Base-by-base conservation (phyloP, 1,140 invertebrate species). In the Diorhabda elongata region DNA sequence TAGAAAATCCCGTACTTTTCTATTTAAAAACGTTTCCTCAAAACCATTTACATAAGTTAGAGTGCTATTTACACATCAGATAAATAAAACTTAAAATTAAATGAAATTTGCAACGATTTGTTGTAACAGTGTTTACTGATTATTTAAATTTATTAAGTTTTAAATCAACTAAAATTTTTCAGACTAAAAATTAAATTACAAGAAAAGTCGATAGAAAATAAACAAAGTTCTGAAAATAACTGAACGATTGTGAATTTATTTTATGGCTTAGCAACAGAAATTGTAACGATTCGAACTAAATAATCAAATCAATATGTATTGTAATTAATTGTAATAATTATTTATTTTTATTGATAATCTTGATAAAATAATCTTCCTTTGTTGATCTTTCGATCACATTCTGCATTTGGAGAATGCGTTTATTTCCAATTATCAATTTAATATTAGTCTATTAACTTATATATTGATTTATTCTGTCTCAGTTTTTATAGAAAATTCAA, bases 121-220 rank as follows among this genome's bases (percentile, higher is more conserved):
- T 62, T 44, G 11, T 62, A 62, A 62, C 42, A 62, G 42, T 62
- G 44, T 62, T 62, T 62, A 62, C 61, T 44, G 44, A 62, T 62
- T 62, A 62, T 62, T 62, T 44, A 11, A 44, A 62, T 62, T 62
- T 62, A 62, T 62, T 44, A 44, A 44, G 44, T 62, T 62, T n/a
- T 62, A 62, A 62, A 62, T 62, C 61, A 62, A 44, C 9, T 41
- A 43, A 61, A 8, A 61, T 41, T 43, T 61, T 44, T 62, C n/a
- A 62, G 42, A 62, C 47, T 52, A n/a, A 6, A 52, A 52, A 52
- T n/a, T 52, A 52, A 52, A 52, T 52, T 52, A 52, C 4, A 52
- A 52, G 47, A 52, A 52, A 52, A 52, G 6, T n/a, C 6, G 47
- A 52, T 52, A 8, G 47, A 52, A 52, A 52, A 52, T 52, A 52